phyloP scores from a whole-genome alignment of 37 sponge, comb jelly and placozoan genomes.

The Haliclona indistincta region DNA sequence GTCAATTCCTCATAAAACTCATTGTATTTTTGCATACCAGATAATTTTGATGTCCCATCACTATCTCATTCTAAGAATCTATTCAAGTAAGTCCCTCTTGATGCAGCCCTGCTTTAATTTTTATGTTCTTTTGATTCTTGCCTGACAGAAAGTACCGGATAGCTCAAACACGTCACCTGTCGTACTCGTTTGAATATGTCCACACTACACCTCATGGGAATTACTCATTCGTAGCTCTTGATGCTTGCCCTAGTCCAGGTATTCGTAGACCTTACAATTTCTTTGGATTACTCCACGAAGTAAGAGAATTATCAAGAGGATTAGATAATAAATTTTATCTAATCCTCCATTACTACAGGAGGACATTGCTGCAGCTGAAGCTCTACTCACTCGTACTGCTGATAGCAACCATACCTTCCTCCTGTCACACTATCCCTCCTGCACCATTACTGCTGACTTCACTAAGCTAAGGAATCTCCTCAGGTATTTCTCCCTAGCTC shows the following conservation, averaged over 20 bases:
- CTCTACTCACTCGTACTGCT: background rate
- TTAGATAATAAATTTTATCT: background rate
- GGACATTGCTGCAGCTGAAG: background rate
- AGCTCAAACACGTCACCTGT: background rate
- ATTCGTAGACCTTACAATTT: constrained; percentile 88
- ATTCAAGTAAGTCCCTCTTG: constrained; percentile 13
- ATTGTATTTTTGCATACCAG: constrained; percentile 23
- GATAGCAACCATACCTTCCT: constrained; percentile 72
- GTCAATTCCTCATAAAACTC: background rate
- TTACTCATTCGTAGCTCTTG: constrained; percentile 81
- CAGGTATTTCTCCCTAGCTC: background rate
- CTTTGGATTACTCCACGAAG: constrained; percentile 83
- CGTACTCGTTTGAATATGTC: constrained; percentile 53
- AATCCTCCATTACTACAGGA: background rate
- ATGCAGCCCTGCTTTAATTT: background rate
- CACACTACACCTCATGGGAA: constrained; percentile 68
- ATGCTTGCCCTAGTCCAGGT: constrained; percentile 83
- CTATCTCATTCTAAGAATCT: constrained; percentile 13
- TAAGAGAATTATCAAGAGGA: constrained; percentile 8
- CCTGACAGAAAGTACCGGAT: background rate
- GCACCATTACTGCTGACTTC: constrained; percentile 51
- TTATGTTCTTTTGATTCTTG: background rate
- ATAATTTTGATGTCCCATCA: constrained; percentile 61
- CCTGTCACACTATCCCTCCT: constrained; percentile 85
- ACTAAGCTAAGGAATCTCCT: constrained; percentile 48